These are phyloP conservation scores for Beroe forskalii DNA, from an alignment of 37 sponge, comb jelly and placozoan species.

Conservation along the genomic window DNA sequence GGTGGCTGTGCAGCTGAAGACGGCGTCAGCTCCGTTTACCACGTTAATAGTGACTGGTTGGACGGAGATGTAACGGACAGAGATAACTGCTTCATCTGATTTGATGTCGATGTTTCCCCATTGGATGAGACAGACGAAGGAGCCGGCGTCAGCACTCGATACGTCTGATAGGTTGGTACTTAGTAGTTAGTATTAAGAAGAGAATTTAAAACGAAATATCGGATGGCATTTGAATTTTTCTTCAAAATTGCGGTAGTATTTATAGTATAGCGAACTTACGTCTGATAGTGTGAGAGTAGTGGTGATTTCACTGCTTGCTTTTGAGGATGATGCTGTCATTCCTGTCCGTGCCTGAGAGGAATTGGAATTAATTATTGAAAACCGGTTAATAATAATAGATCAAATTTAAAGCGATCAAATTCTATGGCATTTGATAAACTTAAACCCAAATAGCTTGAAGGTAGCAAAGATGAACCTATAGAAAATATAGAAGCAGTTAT, in stretches of 20 bases:
- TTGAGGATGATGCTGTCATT: neutral
- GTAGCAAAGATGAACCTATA: no score
- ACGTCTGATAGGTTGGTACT: no score
- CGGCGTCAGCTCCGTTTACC: neutral
- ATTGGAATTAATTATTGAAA: no score
- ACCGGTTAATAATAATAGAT: no score
- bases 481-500: no score
- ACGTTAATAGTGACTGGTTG: neutral
- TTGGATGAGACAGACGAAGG: neutral
- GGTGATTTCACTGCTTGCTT: neutral
- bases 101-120: constrained; percentile 56
- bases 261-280: neutral
- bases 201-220: neutral
- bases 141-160: neutral
- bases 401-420: no score
- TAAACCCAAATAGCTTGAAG: no score
- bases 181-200: no score
- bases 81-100: neutral
- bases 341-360: neutral
- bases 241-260: no score
- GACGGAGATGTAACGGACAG: neutral
- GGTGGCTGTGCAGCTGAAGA: neutral
- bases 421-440: no score
- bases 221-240: no score
- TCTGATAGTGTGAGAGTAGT: neutral